Percentiles rank a stretch among this genome's conserved stretches.
Conservation (phyloP, 53 echinoderm and acorn worm species). For the Apostichopus leukothele region DNA sequence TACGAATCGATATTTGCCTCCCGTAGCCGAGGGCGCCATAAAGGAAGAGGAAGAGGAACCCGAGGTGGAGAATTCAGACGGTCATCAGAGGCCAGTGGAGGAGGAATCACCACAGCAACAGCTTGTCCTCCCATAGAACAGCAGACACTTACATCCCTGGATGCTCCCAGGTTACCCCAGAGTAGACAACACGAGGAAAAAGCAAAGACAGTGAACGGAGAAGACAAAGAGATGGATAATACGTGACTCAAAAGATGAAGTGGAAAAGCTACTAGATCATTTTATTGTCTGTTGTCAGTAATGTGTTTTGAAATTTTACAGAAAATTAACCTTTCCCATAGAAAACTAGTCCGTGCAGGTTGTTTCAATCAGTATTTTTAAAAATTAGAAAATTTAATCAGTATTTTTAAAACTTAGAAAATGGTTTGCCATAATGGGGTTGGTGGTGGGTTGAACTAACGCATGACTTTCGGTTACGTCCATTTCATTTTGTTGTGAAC, state of each 20-base stretch:
- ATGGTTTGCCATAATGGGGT: no score
- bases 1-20: background rate
- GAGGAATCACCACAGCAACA: background rate
- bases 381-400: no score
- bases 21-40: slow-evolving; percentile 61
- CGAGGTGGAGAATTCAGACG: slow-evolving; percentile 42
- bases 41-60: slow-evolving; percentile 52
- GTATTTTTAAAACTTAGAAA: no score
- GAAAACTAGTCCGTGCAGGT: no score
- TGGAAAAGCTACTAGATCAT: background rate
- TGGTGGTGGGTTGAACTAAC: no score
- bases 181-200: background rate
- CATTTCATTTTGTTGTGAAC: no score
- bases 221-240: background rate
- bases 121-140: background rate
- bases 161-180: slow-evolving; percentile 40
- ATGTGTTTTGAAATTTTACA: background rate
- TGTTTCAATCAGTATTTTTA: no score
- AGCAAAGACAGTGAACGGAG: background rate
- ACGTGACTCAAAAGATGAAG: background rate
- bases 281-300: background rate
- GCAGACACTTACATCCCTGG: slow-evolving; percentile 25
- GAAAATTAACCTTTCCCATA: no score
- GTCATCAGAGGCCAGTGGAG: slow-evolving; percentile 8
- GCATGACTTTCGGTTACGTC: no score